A percentile compares a stretch with the other conserved stretches of the same genome.
phyloP scores from a whole-genome alignment of 2,888 invertebrate species.

The Eristalis tenax region DNA sequence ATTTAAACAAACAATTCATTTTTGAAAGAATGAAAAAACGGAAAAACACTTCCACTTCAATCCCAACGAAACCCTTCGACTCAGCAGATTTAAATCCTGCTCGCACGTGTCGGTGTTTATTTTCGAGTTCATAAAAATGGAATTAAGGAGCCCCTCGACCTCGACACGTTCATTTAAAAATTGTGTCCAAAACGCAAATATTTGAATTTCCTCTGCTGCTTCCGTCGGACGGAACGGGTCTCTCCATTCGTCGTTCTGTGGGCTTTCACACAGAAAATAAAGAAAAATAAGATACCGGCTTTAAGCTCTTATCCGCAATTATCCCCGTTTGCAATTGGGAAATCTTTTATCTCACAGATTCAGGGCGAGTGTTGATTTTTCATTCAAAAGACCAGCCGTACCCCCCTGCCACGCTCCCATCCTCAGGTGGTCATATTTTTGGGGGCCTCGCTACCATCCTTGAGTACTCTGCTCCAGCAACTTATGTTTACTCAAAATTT shows the following conservation, averaged over 20 bases:
- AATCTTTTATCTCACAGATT: neutral
- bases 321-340: neutral
- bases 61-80: neutral
- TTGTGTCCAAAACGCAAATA: neutral
- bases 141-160: neutral
- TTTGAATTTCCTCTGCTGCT: neutral
- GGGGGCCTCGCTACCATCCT: neutral
- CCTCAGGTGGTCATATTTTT: neutral
- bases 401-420: neutral
- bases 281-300: neutral
- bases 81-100: slow-evolving; percentile 20
- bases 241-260: too few species aligned
- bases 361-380: neutral
- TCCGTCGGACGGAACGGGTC: neutral
- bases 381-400: neutral
- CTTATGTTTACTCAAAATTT: neutral
- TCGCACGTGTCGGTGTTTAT: slow-evolving; percentile 36
- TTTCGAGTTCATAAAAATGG: slow-evolving; percentile 21
- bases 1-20: slow-evolving; percentile 4
- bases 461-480: neutral
- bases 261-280: neutral
- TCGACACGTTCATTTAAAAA: slow-evolving; percentile 6
- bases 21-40: neutral
- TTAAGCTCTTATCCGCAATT: neutral
- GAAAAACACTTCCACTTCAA: neutral